Evolutionary conservation across 2,113 vertebrate species (phyloP).

Genomic region (Condylura cristata): DNA sequence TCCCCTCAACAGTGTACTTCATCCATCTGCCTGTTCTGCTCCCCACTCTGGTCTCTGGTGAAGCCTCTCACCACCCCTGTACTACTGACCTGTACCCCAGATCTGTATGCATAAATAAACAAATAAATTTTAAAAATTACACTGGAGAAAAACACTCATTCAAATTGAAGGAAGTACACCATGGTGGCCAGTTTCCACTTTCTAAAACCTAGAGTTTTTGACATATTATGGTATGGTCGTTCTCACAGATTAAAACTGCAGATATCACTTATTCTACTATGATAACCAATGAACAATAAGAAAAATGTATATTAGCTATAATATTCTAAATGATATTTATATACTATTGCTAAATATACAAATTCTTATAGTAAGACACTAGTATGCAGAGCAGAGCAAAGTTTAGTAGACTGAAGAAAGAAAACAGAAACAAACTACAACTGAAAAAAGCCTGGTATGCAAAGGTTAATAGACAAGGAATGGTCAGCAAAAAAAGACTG

Average conservation of each 20-base stretch:
- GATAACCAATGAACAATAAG: background rate
- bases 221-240: background rate
- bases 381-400: background rate
- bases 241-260: background rate
- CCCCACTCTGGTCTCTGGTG: too few relatives aligned
- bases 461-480: background rate
- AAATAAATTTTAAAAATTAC: too few relatives aligned
- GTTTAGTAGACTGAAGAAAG: background rate
- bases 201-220: background rate
- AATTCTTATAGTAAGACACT: background rate
- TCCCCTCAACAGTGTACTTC: too few relatives aligned
- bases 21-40: too few relatives aligned
- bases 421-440: background rate
- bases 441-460: background rate
- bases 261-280: background rate
- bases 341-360: conserved; percentile 16
- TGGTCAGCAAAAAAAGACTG: background rate
- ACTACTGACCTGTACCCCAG: too few relatives aligned
- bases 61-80: too few relatives aligned
- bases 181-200: background rate
- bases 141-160: background rate
- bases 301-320: conserved; percentile 19
- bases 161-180: background rate
- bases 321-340: background rate
- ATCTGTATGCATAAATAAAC: too few relatives aligned